Conservation (phyloP, 2,797 vertebrate genomes). For the Sebastes hubbsi region DNA sequence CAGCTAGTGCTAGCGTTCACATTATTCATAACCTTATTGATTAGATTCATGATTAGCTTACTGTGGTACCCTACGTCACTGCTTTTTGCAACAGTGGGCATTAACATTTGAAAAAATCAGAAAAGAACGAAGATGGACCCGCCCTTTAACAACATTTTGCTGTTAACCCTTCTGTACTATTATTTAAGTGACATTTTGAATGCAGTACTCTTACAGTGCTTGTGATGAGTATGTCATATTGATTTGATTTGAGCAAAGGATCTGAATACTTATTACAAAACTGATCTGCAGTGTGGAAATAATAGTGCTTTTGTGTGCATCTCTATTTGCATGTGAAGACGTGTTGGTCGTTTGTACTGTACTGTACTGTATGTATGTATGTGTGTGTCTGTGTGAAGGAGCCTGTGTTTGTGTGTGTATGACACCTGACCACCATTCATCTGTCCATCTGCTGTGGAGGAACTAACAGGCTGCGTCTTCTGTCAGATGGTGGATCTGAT, state of each 20-base stretch:
- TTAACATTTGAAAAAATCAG: accelerated
- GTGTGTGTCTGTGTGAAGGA: constrained; percentile 19
- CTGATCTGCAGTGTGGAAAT: not conserved
- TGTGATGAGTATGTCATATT: not conserved
- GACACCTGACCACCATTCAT: constrained; percentile 76
- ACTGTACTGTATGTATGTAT: not conserved
- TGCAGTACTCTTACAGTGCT: not conserved
- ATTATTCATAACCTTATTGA: too few species aligned
- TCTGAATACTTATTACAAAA: not conserved
- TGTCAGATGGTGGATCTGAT: constrained; percentile 68
- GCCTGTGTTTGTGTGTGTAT: constrained; percentile 30
- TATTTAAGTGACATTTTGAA: not conserved
- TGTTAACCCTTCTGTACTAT: not conserved
- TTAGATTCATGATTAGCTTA: too few species aligned
- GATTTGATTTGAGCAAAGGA: not conserved
- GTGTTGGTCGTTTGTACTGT: not conserved
- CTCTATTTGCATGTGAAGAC: not conserved
- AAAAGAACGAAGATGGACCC: too few species aligned
- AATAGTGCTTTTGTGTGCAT: not conserved
- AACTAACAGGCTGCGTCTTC: constrained; percentile 53
- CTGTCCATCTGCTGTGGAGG: constrained; percentile 74
- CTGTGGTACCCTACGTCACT: too few species aligned
- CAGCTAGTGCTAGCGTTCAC: too few species aligned
- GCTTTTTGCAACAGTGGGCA: too few species aligned
- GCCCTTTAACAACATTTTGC: not conserved